These are phyloP conservation scores for Antheraea mylitta DNA, from an alignment of 1,140 invertebrate species.

Conservation along the genomic window DNA sequence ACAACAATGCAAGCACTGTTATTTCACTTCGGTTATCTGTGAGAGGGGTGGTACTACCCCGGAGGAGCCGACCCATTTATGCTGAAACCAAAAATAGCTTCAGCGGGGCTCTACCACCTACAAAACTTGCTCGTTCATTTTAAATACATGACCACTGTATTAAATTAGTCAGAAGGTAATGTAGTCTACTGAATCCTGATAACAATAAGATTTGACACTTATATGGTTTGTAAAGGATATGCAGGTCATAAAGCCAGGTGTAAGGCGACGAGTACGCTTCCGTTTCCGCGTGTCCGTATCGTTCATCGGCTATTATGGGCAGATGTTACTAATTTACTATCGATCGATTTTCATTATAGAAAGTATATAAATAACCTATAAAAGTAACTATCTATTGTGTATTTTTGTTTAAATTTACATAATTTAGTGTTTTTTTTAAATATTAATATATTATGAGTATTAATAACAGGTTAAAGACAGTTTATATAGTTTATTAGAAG, in stretches of 20 bases:
- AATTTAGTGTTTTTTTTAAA: no score
- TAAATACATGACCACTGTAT: no score
- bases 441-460: no score
- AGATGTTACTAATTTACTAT: slow-evolving; percentile 43
- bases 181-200: background rate
- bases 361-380: background rate
- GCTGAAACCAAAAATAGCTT: no score
- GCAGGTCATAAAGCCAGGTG: slow-evolving; percentile 58
- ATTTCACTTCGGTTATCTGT: no score
- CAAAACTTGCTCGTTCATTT: no score
- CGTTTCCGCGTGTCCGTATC: slow-evolving; percentile 44
- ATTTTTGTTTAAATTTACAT: background rate
- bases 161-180: background rate
- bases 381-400: background rate
- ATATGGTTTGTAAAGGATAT: slow-evolving; percentile 66
- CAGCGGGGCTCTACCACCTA: no score
- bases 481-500: no score
- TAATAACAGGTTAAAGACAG: no score
- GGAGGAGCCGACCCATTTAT: no score
- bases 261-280: slow-evolving; percentile 56
- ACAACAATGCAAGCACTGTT: no score
- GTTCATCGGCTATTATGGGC: slow-evolving; percentile 21
- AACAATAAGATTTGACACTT: slow-evolving; percentile 42
- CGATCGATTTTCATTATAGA: slow-evolving; percentile 22
- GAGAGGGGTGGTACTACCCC: no score